Base-by-base conservation (phyloP, 2,797 vertebrate species). In the Melanotaenia trifasciata region DNA sequence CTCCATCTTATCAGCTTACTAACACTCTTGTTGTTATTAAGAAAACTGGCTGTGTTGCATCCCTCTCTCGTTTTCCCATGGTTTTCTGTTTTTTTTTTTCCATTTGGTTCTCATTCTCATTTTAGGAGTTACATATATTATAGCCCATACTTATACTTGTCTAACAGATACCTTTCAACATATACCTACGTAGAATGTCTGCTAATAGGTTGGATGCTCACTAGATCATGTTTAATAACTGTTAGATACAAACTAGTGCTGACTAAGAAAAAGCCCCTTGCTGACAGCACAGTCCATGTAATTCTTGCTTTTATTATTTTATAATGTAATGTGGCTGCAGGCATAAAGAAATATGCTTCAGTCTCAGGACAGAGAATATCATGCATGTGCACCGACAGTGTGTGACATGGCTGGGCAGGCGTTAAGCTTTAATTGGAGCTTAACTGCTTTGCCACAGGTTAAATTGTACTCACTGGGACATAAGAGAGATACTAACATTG, bases 361-460 rank as follows among this genome's bases (percentile, higher is more conserved):
- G 43, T 81, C 64, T 71, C 9, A 3, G 80, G 66, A 74, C 66
- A 70, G 58, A 68, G 67, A 62, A 69, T 80, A 61, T 26, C 59
- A 53, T 67, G 36, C 7, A 50, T 28, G 64, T 54, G 62, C 1
- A 1, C 50, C 70, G 56, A 67, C 54, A 51, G 62, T 40, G 57
- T 62, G 61, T 64, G 35, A 72, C 70, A 76, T 40, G 47, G 57
- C 60, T 64, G 54, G 64, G 40, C 62, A 63, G 58, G 58, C 58
- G 32, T 68, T 78, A 26, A 70, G 47, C n/a, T 20, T 28, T 78
- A 72, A 76, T 56, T 60, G 45, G 58, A 80, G 63, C 68, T 59
- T 76, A 80, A 66, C 45, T 10, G 70, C 67, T 53, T 79, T 60
- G 54, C 53, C 75, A 84, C 56, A 63, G 56, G 68, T 76, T 79